Conservation (phyloP, 1,140 invertebrate genomes). For the Gryon sp. region DNA sequence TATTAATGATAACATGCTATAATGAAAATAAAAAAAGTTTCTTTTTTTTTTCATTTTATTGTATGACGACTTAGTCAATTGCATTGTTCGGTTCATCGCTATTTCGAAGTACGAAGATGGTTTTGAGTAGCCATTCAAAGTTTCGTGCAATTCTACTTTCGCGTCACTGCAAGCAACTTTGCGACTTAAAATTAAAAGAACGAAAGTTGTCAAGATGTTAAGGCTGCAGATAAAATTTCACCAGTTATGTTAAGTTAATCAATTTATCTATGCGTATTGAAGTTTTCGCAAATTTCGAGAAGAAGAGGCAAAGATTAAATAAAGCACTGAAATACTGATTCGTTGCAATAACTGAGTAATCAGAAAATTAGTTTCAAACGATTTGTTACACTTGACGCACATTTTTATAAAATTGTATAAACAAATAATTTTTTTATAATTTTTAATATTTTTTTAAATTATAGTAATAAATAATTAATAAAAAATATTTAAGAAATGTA, state of each 20-base stretch:
- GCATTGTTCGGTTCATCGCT: constrained; percentile 20
- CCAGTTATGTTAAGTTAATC: constrained; percentile 22
- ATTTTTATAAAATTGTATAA: too few species aligned
- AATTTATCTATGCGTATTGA: constrained; percentile 42
- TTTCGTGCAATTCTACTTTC: constrained; percentile 71
- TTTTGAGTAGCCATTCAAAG: constrained; percentile 68
- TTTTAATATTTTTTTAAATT: neutral
- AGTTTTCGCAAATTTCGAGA: constrained; percentile 4
- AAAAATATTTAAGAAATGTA: too few species aligned
- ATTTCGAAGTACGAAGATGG: constrained; percentile 19
- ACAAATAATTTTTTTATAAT: neutral
- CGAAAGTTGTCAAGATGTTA: constrained; percentile 34
- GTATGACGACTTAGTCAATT: constrained; percentile 19
- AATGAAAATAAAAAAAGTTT: neutral
- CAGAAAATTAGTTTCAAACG: constrained; percentile 21
- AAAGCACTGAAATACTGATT: too few species aligned
- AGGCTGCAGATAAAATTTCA: constrained; percentile 31
- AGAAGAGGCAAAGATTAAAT: too few species aligned
- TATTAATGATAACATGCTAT: neutral
- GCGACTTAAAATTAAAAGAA: constrained; percentile 25
- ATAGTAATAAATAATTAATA: too few species aligned
- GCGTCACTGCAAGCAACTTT: constrained; percentile 41
- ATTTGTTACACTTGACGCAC: neutral
- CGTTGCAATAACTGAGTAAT: constrained; percentile 2
- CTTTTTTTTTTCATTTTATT: constrained; percentile 5